Evolutionary conservation across 2,888 invertebrate genomes (phyloP).

Genomic region (Druceiella hillmani): DNA sequence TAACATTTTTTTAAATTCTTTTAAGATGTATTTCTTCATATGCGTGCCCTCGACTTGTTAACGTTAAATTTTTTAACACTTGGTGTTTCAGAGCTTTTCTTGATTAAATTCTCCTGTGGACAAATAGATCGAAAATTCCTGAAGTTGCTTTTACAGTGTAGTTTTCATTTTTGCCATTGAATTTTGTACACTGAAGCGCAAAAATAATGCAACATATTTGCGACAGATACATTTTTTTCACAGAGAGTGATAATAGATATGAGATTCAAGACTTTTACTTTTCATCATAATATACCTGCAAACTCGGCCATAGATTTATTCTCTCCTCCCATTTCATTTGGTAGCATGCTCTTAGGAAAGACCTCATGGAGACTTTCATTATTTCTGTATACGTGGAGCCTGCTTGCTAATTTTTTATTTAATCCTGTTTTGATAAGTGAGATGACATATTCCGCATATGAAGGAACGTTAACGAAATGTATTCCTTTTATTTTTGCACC

Average conservation of each 20-base stretch:
- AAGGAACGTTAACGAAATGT: slow-evolving; percentile 6
- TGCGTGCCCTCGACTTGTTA: too few relatives aligned
- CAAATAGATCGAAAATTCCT: too few relatives aligned
- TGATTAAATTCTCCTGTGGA: too few relatives aligned
- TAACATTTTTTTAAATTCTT: too few relatives aligned
- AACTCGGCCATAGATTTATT: slow-evolving; percentile 27
- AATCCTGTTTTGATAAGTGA: background rate
- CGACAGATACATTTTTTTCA: too few relatives aligned
- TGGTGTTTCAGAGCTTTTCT: too few relatives aligned
- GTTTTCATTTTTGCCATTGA: too few relatives aligned
- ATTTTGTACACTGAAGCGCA: too few relatives aligned
- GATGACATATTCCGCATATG: background rate
- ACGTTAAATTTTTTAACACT: too few relatives aligned
- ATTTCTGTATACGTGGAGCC: background rate
- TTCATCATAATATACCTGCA: background rate
- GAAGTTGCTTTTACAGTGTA: too few relatives aligned
- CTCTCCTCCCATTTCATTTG: slow-evolving; percentile 19
- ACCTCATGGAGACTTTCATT: slow-evolving; percentile 10
- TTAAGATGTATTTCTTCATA: too few relatives aligned
- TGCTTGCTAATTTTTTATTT: slow-evolving; percentile 2
- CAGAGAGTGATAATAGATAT: background rate
- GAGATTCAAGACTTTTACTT: background rate
- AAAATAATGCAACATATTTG: too few relatives aligned
- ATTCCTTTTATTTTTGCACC: slow-evolving; percentile 6
- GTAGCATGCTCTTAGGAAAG: slow-evolving; percentile 23